Evolutionary conservation across 2,888 invertebrate species (phyloP).

Genomic region (Therioaphis trifolii): DNA sequence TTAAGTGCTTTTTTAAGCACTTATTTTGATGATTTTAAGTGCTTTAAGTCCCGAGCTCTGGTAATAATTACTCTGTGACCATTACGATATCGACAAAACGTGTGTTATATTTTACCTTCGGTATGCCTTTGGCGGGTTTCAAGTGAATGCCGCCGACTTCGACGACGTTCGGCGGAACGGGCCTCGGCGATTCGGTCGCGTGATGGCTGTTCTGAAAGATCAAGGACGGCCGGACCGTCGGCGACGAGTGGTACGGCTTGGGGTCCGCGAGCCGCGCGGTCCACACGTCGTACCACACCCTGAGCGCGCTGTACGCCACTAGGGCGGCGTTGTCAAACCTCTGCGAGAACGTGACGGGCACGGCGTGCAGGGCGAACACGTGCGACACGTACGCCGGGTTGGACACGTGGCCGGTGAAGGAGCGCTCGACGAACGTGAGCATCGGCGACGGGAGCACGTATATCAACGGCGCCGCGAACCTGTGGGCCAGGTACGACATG

Average conservation of each 20-base stretch:
- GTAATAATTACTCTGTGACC: too few relatives aligned
- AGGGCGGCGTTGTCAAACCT: constrained; percentile 64
- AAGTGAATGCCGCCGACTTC: constrained; percentile 62
- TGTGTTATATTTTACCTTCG: constrained; percentile 51
- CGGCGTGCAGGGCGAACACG: constrained; percentile 65
- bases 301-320: constrained; percentile 52
- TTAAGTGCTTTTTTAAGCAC: too few relatives aligned
- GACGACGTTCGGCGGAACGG: constrained; percentile 50
- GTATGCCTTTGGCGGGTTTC: constrained; percentile 39
- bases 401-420: not conserved
- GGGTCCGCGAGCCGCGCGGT: constrained; percentile 31
- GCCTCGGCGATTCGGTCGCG: constrained; percentile 45
- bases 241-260: constrained; percentile 67
- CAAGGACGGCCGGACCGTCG: constrained; percentile 26
- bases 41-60: too few relatives aligned
- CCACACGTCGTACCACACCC: not conserved
- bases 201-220: too few relatives aligned
- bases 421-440: constrained; percentile 14
- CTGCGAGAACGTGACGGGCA: constrained; percentile 58
- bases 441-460: constrained; percentile 14
- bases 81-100: too few relatives aligned
- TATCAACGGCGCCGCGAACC: constrained; percentile 1
- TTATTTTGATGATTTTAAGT: too few relatives aligned
- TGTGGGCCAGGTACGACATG: constrained; percentile 4
- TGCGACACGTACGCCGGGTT: constrained; percentile 36